Evolutionary conservation across 2,113 vertebrate species (phyloP).

Genomic region (Megalops atlanticus): DNA sequence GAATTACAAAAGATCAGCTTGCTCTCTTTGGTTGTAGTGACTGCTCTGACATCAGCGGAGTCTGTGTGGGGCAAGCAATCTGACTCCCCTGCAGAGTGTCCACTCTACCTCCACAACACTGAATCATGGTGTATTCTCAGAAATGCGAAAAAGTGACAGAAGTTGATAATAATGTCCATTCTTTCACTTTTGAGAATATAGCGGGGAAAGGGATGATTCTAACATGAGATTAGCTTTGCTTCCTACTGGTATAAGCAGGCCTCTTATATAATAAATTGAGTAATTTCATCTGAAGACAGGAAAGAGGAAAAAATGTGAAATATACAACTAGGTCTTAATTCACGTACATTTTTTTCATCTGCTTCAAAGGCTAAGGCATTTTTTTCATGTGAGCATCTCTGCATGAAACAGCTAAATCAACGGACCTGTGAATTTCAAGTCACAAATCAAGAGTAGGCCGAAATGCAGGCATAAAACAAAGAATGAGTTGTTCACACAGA

Average conservation of each 20-base stretch:
- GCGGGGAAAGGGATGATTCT: neutral
- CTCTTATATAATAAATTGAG: neutral
- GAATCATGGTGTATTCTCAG: neutral
- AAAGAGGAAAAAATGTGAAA: neutral
- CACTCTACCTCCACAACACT: neutral
- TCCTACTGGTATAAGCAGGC: neutral
- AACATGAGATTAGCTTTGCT: neutral
- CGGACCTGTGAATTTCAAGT: neutral
- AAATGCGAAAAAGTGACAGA: neutral
- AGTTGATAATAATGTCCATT: neutral
- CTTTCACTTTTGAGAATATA: neutral
- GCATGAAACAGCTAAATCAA: neutral
- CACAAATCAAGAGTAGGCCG: neutral
- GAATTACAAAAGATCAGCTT: neutral
- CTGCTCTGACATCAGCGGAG: neutral
- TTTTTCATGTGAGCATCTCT: neutral
- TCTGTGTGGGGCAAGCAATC: no score
- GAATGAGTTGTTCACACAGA: neutral
- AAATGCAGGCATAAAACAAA: neutral
- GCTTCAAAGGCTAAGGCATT: no score
- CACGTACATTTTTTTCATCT: no score
- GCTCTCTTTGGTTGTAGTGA: neutral
- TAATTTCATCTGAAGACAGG: neutral
- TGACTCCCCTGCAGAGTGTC: neutral
- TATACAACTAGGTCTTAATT: neutral